Evolutionary conservation across 2,888 invertebrate species (phyloP), one percentile per base, ranked within the genome.

Genomic region (Anagyrus pseudococci): DNA sequence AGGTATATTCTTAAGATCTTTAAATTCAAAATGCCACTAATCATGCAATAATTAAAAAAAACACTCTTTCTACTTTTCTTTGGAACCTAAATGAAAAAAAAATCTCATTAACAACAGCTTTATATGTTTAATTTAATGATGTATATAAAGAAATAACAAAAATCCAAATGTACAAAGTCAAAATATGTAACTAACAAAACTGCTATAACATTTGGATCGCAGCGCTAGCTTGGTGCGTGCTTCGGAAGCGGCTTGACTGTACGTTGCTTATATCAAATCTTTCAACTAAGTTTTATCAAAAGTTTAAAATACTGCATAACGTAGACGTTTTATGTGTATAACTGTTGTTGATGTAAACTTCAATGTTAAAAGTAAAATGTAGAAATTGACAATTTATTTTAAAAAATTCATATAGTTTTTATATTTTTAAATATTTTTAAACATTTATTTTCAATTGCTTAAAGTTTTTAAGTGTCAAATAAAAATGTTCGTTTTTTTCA

Each of bases 211-310:
- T 70, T 71, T 63, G 66, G 74, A 73, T 82, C 83, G 87, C 88
- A 92, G 95, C 94, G 70, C 85, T 95, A 84, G 93, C 94, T 81
- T 96, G 95, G 95, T 92, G 92, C 86, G 91, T 94, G 71, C 90
- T 95, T 82, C 88, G 94, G 82, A 93, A 93, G 82, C 88, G 94
- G 77, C 89, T 94, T 82, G 94, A 95, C 84, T 92, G 94, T 95
- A 90, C 86, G 92, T 90, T 83, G 69, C 69, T 68, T 67, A 46
- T 57, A 61, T 63, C 57, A 56, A 62, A 19, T n/a, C 29, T 40
- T 41, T 52, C 7, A 13, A 47, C 15, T 58, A 59, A 49, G 43
- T 55, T n/a, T n/a, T 47, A 37, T 46, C 8, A 15, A 23, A 17
- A 15, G 15, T 46, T 20, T 19, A 13, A n/a, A 3, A 10, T 46